Conservation (phyloP, 2,797 vertebrate genomes). For the Chloroceryle amazona region DNA sequence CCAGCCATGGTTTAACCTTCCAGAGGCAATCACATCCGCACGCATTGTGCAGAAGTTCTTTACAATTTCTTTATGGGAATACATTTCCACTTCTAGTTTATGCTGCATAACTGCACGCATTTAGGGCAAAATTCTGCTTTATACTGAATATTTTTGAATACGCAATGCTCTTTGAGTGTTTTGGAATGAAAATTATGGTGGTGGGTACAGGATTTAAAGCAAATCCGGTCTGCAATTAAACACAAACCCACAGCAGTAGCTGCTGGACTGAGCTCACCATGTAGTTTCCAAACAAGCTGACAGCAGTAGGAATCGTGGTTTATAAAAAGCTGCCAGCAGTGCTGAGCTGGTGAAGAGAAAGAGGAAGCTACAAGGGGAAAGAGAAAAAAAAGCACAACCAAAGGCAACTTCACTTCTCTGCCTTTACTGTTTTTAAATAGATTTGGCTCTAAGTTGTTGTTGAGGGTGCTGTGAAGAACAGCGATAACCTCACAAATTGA, state of each 20-base stretch:
- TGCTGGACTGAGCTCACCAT: constrained; percentile 53
- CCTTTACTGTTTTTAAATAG: constrained; percentile 71
- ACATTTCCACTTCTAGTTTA: background rate
- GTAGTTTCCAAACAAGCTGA: constrained; percentile 75
- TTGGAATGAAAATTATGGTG: constrained; percentile 6
- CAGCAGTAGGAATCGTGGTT: constrained; percentile 77
- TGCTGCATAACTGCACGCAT: background rate
- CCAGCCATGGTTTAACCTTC: background rate
- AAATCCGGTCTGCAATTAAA: background rate
- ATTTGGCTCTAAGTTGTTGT: constrained; percentile 34
- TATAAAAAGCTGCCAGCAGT: constrained; percentile 79
- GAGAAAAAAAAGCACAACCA: constrained; percentile 67
- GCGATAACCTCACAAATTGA: background rate
- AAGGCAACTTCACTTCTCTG: constrained; percentile 70
- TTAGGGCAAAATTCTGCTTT: background rate
- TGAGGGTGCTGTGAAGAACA: constrained; percentile 16
- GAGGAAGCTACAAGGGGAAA: constrained; percentile 73
- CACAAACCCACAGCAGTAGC: constrained; percentile 43
- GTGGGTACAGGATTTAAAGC: background rate
- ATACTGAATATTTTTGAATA: background rate
- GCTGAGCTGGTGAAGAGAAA: constrained; percentile 81
- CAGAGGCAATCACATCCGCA: background rate
- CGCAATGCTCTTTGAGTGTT: background rate
- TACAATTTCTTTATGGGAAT: background rate
- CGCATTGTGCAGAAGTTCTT: background rate